Percentiles rank a stretch among this genome's conserved stretches.
These are phyloP conservation scores for Coryphaenoides rupestris DNA, from an alignment of 2,113 vertebrate species.

Conservation along the genomic window DNA sequence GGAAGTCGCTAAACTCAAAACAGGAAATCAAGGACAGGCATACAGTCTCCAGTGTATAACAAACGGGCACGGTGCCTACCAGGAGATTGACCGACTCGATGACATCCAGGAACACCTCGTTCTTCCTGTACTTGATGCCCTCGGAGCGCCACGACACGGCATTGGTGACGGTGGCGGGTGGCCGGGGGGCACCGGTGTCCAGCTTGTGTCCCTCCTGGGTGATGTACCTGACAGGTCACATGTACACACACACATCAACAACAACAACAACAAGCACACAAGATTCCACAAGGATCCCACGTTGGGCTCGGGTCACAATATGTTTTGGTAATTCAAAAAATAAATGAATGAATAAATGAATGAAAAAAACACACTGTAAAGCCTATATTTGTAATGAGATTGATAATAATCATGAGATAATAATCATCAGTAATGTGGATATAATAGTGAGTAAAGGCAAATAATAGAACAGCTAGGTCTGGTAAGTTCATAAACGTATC, in stretches of 20 bases:
- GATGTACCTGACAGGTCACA: constrained; percentile 81
- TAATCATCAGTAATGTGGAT: too few species aligned
- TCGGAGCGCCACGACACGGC: constrained; percentile 98
- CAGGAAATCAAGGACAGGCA: constrained; percentile 36
- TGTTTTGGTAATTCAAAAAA: background rate
- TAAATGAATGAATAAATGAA: too few species aligned
- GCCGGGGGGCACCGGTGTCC: constrained; percentile 95
- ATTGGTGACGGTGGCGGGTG: constrained; percentile 94
- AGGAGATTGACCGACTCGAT: constrained; percentile 98
- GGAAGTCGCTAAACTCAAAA: background rate
- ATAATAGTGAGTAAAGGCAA: too few species aligned
- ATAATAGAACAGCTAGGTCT: too few species aligned
- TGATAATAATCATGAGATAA: too few species aligned
- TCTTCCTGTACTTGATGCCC: constrained; percentile 98
- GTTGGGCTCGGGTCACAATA: too few species aligned
- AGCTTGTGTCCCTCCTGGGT: constrained; percentile 98
- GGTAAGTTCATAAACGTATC: too few species aligned
- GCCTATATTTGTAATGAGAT: too few species aligned
- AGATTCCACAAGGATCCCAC: too few species aligned
- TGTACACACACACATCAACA: constrained; percentile 22
- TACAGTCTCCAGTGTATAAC: constrained; percentile 18
- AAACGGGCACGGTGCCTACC: constrained; percentile 72
- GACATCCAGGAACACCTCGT: constrained; percentile 97
- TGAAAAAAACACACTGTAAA: too few species aligned
- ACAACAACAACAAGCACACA: constrained; percentile 16